Percentiles rank a stretch among this genome's conserved stretches.
Evolutionary conservation across 2,113 vertebrate species (phyloP).

Genomic region (Rhinogobius similis): DNA sequence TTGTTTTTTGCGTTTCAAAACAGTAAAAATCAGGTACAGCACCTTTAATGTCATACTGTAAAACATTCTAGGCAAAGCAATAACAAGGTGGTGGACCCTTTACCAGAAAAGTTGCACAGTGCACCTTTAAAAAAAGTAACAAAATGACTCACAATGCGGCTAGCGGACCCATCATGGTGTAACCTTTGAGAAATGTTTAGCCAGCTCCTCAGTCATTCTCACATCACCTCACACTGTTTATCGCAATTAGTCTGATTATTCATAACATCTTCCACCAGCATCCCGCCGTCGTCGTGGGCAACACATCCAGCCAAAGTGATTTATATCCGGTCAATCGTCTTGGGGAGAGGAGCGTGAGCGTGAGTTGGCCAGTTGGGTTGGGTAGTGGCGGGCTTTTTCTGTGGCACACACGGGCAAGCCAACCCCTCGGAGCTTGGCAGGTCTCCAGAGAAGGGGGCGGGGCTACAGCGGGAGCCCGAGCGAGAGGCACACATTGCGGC

Average conservation of each 20-base stretch:
- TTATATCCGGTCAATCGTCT: conserved; percentile 53
- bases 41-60: no score
- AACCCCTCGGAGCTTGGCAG: conserved; percentile 78
- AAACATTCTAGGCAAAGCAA: no score
- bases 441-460: conserved; percentile 77
- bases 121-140: no score
- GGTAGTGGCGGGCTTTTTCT: conserved; percentile 36
- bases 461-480: conserved; percentile 73
- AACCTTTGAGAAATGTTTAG: conserved; percentile 48
- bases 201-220: conserved; percentile 47
- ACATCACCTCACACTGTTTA: conserved; percentile 65
- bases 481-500: conserved; percentile 80
- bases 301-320: conserved; percentile 59
- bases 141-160: neutral
- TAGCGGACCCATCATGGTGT: conserved; percentile 23
- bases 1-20: no score
- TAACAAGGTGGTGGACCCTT: no score
- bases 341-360: conserved; percentile 43
- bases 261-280: conserved; percentile 55
- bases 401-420: conserved; percentile 60
- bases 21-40: no score
- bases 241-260: conserved; percentile 63
- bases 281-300: conserved; percentile 32
- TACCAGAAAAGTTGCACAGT: neutral
- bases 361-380: conserved; percentile 33